Conservation (phyloP, 2,113 vertebrate species). For the Thryonomys swinderianus region DNA sequence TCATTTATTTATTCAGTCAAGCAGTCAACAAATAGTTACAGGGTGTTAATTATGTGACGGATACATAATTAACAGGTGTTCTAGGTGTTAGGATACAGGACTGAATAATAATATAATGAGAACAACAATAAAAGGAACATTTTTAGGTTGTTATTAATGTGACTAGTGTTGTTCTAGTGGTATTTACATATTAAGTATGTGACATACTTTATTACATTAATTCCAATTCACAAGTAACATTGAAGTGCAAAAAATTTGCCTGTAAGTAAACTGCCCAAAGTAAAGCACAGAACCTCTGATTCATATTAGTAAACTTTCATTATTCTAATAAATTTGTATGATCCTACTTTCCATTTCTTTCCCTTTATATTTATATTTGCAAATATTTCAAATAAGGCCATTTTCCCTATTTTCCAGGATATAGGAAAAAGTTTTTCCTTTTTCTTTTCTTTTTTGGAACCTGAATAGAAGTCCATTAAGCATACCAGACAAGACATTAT, state of each 20-base stretch:
- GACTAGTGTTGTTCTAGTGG: background rate
- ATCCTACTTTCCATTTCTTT: background rate
- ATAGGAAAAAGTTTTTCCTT: background rate
- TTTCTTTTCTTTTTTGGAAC: background rate
- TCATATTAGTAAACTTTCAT: background rate
- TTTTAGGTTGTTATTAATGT: background rate
- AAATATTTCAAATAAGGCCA: background rate
- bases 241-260: background rate
- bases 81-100: background rate
- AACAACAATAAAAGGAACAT: background rate
- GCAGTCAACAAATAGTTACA: background rate
- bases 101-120: background rate
- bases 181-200: slow-evolving; percentile 12
- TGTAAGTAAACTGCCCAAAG: background rate
- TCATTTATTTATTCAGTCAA: slow-evolving; percentile 16
- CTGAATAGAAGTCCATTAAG: background rate
- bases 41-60: background rate
- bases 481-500: background rate
- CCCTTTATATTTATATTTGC: background rate
- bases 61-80: background rate
- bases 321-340: background rate
- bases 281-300: background rate
- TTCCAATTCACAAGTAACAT: background rate
- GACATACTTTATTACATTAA: background rate
- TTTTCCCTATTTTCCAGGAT: background rate